Conservation (phyloP, 2,113 vertebrate species). For the Grallaria varia region DNA sequence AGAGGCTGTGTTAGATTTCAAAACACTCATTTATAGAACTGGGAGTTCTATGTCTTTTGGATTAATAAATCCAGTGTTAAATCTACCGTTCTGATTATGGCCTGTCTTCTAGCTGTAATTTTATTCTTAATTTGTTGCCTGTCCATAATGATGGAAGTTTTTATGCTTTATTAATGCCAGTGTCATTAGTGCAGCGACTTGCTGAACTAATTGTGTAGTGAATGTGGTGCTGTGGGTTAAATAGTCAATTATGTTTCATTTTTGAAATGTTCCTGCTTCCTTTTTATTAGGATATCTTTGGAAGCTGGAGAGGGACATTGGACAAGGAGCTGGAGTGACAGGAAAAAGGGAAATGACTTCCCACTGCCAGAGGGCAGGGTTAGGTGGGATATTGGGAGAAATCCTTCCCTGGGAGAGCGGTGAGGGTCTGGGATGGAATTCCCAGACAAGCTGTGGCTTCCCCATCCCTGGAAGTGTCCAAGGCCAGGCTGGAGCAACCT, state of each 20-base stretch:
- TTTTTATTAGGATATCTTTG: not conserved
- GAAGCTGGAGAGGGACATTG: not conserved
- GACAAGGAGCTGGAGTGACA: not conserved
- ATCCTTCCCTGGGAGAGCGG: not conserved
- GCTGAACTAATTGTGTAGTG: not conserved
- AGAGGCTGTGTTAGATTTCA: not conserved
- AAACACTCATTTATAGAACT: accelerated
- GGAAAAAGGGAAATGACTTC: not conserved
- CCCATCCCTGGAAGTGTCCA: not conserved
- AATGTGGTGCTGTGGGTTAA: accelerated
- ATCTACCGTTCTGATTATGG: not conserved
- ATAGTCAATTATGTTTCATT: not conserved
- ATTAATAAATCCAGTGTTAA: not conserved
- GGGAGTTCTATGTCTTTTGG: not conserved
- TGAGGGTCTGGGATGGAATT: not conserved
- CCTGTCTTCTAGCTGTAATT: not conserved
- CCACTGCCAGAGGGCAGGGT: not conserved
- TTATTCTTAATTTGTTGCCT: not conserved
- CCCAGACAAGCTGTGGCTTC: not conserved
- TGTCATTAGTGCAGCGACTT: not conserved
- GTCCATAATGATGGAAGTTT: too few species aligned
- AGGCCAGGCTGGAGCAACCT: not conserved
- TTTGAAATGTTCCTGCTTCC: not conserved
- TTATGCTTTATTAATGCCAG: not conserved
- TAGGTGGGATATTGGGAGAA: not conserved